Evolutionary conservation across 2,113 vertebrate genomes (phyloP).

Genomic region (Notarius quadriscutis): DNA sequence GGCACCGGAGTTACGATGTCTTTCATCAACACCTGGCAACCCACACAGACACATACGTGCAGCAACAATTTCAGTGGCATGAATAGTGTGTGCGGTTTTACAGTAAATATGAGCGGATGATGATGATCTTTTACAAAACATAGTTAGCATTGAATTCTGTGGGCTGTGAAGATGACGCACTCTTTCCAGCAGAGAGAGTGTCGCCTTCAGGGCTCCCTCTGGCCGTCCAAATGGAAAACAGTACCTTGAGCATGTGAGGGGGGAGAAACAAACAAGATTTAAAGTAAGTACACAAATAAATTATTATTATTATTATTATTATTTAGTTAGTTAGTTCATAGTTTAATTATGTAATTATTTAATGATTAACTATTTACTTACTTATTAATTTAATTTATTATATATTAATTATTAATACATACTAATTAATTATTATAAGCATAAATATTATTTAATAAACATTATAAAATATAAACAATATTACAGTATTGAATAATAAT

Average conservation of each 20-base stretch:
- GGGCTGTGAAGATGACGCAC: constrained; percentile 71
- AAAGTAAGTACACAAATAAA: not conserved
- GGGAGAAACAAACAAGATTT: not conserved
- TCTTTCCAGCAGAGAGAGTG: constrained; percentile 92
- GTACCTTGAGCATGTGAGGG: constrained; percentile 75
- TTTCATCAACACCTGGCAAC: constrained; percentile 93
- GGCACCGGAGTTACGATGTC: constrained; percentile 94
- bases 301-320: not conserved
- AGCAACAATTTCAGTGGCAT: not conserved
- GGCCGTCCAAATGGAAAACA: constrained; percentile 98
- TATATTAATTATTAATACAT: too few species aligned
- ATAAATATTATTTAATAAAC: too few species aligned
- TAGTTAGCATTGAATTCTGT: not conserved
- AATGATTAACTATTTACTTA: too few species aligned
- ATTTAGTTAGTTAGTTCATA: too few species aligned
- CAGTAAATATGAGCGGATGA: not conserved
- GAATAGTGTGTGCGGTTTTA: not conserved
- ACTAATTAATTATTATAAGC: too few species aligned
- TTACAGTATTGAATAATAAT: too few species aligned
- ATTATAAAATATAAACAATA: too few species aligned
- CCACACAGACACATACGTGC: not conserved
- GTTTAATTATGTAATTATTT: too few species aligned
- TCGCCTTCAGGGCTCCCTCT: constrained; percentile 96
- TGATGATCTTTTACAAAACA: not conserved
- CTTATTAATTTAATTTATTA: too few species aligned